These are phyloP conservation scores for Xestia sexstrigata DNA, from an alignment of 2,888 invertebrate species.

Conservation along the genomic window DNA sequence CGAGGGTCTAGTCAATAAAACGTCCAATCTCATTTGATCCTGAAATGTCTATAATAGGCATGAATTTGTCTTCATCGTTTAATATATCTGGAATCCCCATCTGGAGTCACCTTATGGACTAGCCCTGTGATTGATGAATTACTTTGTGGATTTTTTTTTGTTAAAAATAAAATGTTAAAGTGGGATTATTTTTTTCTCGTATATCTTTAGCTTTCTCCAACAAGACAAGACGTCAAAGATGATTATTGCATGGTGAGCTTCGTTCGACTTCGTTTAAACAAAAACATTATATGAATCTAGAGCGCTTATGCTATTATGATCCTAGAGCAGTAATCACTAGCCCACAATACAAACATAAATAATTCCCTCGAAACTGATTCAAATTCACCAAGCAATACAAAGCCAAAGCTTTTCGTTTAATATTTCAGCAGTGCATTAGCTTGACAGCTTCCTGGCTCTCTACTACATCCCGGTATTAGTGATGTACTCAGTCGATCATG, in stretches of 20 bases:
- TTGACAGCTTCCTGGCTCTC: conserved; percentile 42
- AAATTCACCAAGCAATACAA: conserved; percentile 10
- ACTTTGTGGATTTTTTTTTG: too few species aligned
- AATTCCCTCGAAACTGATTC: conserved; percentile 13
- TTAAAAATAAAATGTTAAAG: too few species aligned
- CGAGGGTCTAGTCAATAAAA: neutral
- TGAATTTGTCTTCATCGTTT: too few species aligned
- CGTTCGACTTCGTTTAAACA: too few species aligned
- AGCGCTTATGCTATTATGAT: neutral
- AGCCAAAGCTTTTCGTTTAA: conserved; percentile 24
- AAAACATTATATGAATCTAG: too few species aligned
- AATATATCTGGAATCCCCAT: too few species aligned
- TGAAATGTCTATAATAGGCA: too few species aligned
- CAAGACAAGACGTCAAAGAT: too few species aligned
- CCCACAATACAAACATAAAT: conserved; percentile 4
- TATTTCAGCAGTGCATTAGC: conserved; percentile 54
- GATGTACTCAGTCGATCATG: conserved; percentile 40
- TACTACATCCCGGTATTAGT: conserved; percentile 34
- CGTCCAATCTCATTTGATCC: neutral
- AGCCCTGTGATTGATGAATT: too few species aligned
- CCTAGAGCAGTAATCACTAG: neutral
- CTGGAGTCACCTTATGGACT: too few species aligned
- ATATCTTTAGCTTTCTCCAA: too few species aligned
- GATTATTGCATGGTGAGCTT: neutral
- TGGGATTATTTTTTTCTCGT: too few species aligned